phyloP scores from a whole-genome alignment of 2,888 invertebrate genomes.

The Gandaritis pyraliata region DNA sequence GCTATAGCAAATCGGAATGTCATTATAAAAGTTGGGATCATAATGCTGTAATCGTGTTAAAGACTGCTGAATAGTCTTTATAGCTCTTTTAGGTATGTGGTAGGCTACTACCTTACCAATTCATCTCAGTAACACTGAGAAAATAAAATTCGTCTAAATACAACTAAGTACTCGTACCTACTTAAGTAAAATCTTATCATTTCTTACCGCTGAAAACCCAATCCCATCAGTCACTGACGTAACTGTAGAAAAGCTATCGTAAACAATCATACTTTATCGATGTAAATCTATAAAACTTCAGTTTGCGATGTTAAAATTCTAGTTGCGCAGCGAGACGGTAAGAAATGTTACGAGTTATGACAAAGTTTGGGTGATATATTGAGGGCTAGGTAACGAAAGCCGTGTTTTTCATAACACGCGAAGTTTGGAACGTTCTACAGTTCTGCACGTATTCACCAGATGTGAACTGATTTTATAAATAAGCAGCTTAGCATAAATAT shows the following conservation, averaged over 20 bases:
- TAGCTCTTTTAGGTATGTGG: too few species aligned
- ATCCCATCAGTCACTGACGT: too few species aligned
- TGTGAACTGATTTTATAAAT: background rate
- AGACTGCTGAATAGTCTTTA: too few species aligned
- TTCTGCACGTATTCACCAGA: conserved; percentile 1
- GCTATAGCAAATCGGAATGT: conserved; percentile 20
- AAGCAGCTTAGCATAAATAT: background rate
- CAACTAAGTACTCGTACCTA: too few species aligned
- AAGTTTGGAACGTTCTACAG: background rate
- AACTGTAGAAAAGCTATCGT: conserved; percentile 19
- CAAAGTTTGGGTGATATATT: conserved; percentile 27
- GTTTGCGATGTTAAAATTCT: conserved; percentile 33
- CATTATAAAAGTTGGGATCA: background rate
- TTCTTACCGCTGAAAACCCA: too few species aligned
- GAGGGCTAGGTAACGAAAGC: conserved; percentile 7
- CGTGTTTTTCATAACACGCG: conserved; percentile 9
- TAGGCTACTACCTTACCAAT: too few species aligned
- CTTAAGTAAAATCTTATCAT: too few species aligned
- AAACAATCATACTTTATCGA: conserved; percentile 26
- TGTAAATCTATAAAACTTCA: conserved; percentile 33
- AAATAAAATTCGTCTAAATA: too few species aligned
- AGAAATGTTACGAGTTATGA: conserved; percentile 9
- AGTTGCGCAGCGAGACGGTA: conserved; percentile 20
- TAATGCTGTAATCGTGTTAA: too few species aligned
- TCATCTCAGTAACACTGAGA: too few species aligned